Evolutionary conservation across 2,888 invertebrate genomes (phyloP), one percentile per base, ranked within the genome.

Genomic region (Mantis religiosa): DNA sequence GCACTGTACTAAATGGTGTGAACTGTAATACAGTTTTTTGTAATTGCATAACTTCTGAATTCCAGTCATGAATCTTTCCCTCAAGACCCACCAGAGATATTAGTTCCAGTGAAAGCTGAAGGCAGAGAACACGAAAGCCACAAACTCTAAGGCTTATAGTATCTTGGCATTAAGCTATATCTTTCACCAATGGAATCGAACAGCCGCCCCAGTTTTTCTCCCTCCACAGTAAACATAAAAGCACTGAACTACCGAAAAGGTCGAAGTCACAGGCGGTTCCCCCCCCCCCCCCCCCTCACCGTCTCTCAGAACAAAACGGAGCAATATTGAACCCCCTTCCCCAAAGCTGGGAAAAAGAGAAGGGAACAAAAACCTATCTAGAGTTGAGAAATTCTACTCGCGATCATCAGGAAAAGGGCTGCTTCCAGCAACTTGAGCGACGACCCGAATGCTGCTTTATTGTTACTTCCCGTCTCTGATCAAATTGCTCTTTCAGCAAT

Each of bases 101-200:
- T 25, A 71, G 20, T 20, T 20, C 0, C 54, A 6, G 25, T 20
- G 54, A 71, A 20, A 20, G 54, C 20, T 71, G 54, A 15, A 71
- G 54, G 41, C 41, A 41, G 41, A 41, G 12, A 41, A 41, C 41
- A 12, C 12, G 41, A 41, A 41, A 20, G 25, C 54, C 54, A 71
- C 54, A 15, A 20, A 71, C 54, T 71, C 54, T 25, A 25, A 71
- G 54, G 54, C 54, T 15, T 71, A 71, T 25, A 71, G 25, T 71
- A 71, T 71, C 6, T 71, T 71, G 25, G 54, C 54, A 20, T 71
- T 71, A 71, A 15, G 25, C 54, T 71, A 71, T 30, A 82, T 82
- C 87, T 87, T 87, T 82, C 82, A 87, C 82, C 82, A 41, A 87
- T 87, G 82, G 82, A 87, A 87, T 87, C 87, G 87, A 87, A 87